These are phyloP conservation scores for Dilophus febrilis DNA, from an alignment of 2,888 invertebrate genomes.

Conservation along the genomic window DNA sequence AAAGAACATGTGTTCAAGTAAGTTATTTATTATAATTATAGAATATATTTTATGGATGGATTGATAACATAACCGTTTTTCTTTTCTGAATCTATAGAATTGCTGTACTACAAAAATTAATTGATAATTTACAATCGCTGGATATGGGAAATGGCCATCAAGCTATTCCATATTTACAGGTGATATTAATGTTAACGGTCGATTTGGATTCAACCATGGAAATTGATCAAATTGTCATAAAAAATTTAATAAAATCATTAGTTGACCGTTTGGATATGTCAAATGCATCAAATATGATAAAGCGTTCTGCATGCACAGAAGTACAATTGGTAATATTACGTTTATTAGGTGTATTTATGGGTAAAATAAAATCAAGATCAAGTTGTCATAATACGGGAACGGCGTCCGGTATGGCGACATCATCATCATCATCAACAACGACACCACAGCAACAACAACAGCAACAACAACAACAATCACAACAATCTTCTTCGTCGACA, in stretches of 20 bases:
- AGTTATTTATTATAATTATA: constrained; percentile 1
- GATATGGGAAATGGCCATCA: constrained; percentile 64
- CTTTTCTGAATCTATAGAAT: constrained; percentile 15
- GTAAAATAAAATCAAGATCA: constrained; percentile 29
- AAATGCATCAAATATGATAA: constrained; percentile 30
- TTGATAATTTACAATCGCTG: constrained; percentile 60
- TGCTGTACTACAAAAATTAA: constrained; percentile 54
- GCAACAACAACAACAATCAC: too few relatives aligned
- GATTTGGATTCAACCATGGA: constrained; percentile 78
- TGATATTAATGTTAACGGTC: constrained; percentile 72
- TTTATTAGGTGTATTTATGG: constrained; percentile 49
- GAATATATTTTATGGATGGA: too few relatives aligned
- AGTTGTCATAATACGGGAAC: too few relatives aligned
- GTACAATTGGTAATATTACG: constrained; percentile 78
- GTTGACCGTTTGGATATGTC: constrained; percentile 55
- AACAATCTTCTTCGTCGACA: too few relatives aligned
- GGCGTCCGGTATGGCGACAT: too few relatives aligned
- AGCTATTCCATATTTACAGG: constrained; percentile 85
- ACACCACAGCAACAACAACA: neutral
- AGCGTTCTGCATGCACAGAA: constrained; percentile 58
- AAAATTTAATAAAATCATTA: constrained; percentile 53
- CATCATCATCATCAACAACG: neutral
- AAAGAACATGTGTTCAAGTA: constrained; percentile 27
- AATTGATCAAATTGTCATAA: constrained; percentile 58
- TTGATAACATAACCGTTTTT: too few relatives aligned